Conservation (phyloP, 2,888 invertebrate genomes). For the Stenotaenia linearis region DNA sequence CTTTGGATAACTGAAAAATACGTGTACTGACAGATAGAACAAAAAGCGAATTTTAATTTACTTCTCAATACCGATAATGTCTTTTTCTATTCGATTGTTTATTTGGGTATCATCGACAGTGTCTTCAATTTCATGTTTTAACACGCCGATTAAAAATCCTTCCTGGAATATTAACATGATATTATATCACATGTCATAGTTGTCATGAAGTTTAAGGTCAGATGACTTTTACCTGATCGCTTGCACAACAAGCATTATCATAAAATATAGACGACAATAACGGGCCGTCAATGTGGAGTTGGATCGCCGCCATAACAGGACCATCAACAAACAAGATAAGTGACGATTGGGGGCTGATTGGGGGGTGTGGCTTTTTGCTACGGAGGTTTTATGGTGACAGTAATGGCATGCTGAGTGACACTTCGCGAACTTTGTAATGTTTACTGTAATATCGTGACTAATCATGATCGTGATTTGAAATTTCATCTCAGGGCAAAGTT, state of each 20-base stretch:
- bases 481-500: too few species aligned
- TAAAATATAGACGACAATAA: conserved; percentile 30
- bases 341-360: too few species aligned
- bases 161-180: neutral
- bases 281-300: conserved; percentile 13
- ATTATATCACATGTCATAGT: neutral
- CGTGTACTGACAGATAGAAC: too few species aligned
- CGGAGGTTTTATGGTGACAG: too few species aligned
- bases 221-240: conserved; percentile 29
- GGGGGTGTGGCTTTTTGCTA: too few species aligned
- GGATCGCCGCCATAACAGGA: neutral
- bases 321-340: too few species aligned
- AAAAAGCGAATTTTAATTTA: neutral
- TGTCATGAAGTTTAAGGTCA: neutral
- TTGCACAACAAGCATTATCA: conserved; percentile 13
- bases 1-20: neutral
- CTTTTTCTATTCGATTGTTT: neutral
- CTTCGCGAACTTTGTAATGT: too few species aligned
- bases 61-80: neutral
- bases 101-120: neutral
- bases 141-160: neutral
- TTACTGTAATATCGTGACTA: too few species aligned
- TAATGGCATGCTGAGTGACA: too few species aligned
- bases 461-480: too few species aligned
- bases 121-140: neutral